Base-by-base conservation (phyloP, 1,140 invertebrate genomes). In the Penaeus chinensis region DNA sequence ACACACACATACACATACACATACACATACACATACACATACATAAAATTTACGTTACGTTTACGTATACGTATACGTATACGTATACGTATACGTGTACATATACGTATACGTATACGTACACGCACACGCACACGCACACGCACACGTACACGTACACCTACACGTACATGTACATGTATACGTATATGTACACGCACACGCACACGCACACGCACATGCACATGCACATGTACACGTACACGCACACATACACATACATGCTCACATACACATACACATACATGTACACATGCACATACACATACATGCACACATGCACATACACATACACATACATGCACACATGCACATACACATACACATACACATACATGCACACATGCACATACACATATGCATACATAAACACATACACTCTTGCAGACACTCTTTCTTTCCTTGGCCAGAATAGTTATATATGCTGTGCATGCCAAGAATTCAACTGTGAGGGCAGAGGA, bases 1-100 rank as follows among this genome's bases (percentile, higher is more conserved):
- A 74, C 71, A 74, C 71, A 74, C 71, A 74, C 71, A 74, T 37
- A 74, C 71, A 74, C 71, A 74, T 37, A 74, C 71, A 74, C n/a
- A 74, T n/a, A 20, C 16, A 74, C n/a, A 74, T 37, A 74, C n/a
- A 20, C n/a, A 18, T 37, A 20, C 71, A 74, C 16, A 32, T 24
- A 74, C 42, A 74, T 16, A 18, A 74, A 10, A 16, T 3, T 77
- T 47, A 47, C 74, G 42, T 47, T 77, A 71, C 37, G 37, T 71
- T 24, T 74, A 74, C 8, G 37, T 74, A 74, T 74, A 74, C 8
- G 8, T 74, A 8, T 74, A 74, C 8, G 8, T 74, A 74, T 74
- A 8, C 8, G 8, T 74, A 74, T 74, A 74, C 8, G 37, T 74
- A 74, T 74, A 74, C 8, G 8, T 74, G 37, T 74, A 74, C 8